Percentiles rank a stretch among this genome's conserved stretches.
Conservation (phyloP, 2,113 vertebrate species). For the Spermophilus dauricus region DNA sequence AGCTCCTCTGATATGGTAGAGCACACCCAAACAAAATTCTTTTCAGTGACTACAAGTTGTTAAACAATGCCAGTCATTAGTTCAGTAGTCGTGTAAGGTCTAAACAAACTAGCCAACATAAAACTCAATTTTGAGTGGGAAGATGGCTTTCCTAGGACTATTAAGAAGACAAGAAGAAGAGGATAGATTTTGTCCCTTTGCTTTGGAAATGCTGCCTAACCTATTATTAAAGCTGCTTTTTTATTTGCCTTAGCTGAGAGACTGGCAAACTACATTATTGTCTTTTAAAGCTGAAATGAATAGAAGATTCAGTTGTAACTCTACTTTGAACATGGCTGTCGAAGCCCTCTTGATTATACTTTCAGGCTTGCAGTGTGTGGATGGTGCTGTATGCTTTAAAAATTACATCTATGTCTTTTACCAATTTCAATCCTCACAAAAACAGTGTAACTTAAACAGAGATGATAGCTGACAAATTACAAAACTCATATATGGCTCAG, state of each 20-base stretch:
- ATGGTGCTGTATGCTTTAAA: background rate
- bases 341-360: background rate
- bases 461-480: background rate
- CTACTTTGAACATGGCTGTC: background rate
- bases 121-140: background rate
- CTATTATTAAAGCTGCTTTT: background rate
- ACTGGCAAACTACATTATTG: background rate
- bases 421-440: background rate
- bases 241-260: background rate
- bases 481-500: background rate
- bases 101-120: background rate
- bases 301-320: background rate
- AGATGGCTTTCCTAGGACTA: background rate
- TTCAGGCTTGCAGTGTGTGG: background rate
- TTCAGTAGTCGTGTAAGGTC: background rate
- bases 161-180: background rate
- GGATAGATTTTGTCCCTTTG: background rate
- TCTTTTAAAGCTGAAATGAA: background rate
- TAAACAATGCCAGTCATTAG: background rate
- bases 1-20: background rate
- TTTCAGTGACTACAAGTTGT: background rate
- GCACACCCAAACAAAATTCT: background rate
- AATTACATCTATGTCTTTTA: background rate
- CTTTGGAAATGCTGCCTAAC: background rate
- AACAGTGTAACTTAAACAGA: conserved; percentile 14